A percentile compares a stretch with the other conserved stretches of the same genome.
Conservation (phyloP, 2,113 vertebrate species). For the Paedocypris sp. region DNA sequence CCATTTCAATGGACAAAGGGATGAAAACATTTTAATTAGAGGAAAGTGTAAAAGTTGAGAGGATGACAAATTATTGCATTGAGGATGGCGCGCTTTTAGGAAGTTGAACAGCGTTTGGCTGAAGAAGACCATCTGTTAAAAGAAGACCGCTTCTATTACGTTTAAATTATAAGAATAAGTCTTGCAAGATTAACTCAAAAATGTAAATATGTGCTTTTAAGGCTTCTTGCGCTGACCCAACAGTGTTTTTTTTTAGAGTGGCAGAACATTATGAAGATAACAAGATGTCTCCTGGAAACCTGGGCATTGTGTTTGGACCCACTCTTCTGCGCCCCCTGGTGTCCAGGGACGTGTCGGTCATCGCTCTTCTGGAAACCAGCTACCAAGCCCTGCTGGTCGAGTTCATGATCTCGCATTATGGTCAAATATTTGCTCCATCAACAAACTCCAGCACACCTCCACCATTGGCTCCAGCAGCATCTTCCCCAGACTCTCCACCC, state of each 20-base stretch:
- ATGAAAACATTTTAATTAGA: too few species aligned
- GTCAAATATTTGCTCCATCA: slow-evolving; percentile 62
- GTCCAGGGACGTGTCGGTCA: slow-evolving; percentile 55
- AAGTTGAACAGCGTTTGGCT: too few species aligned
- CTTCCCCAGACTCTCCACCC: slow-evolving; percentile 41
- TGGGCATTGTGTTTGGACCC: slow-evolving; percentile 89
- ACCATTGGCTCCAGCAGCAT: slow-evolving; percentile 37
- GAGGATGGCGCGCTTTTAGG: too few species aligned
- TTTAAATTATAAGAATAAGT: too few species aligned
- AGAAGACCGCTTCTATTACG: neutral
- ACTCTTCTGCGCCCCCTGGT: slow-evolving; percentile 72
- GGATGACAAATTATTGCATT: too few species aligned
- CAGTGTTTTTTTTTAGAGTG: slow-evolving; percentile 58
- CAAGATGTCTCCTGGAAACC: slow-evolving; percentile 83
- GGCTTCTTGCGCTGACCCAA: neutral
- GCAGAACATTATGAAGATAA: slow-evolving; percentile 73
- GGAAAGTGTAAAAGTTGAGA: too few species aligned
- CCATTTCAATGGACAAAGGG: too few species aligned
- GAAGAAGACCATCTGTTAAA: too few species aligned
- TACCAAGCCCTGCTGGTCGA: slow-evolving; percentile 78
- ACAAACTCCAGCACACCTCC: slow-evolving; percentile 41
- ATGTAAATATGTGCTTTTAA: too few species aligned
- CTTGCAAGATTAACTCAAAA: too few species aligned
- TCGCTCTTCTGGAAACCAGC: slow-evolving; percentile 71
- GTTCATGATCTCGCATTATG: slow-evolving; percentile 74